phyloP scores from a whole-genome alignment of 2,113 vertebrate genomes.

The Herpetotheres cachinnans region DNA sequence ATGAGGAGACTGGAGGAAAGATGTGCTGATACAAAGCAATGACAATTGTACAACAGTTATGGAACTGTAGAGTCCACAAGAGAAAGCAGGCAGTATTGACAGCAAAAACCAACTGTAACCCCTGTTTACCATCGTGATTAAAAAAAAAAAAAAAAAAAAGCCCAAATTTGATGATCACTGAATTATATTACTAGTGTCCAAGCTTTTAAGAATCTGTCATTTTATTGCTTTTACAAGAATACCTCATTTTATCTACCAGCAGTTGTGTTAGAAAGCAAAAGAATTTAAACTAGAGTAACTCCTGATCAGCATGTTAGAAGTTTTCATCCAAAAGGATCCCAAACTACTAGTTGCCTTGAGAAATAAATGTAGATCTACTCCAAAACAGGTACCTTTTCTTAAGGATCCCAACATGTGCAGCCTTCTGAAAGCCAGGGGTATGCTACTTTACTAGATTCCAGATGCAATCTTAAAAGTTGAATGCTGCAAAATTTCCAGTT shows the following conservation, averaged over 20 bases:
- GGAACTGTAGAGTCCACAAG: neutral
- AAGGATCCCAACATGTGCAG: neutral
- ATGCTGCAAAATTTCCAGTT: neutral
- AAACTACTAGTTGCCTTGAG: neutral
- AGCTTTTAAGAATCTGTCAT: neutral
- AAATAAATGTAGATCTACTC: neutral
- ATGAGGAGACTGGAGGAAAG: neutral
- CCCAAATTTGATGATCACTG: neutral
- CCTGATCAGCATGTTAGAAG: neutral
- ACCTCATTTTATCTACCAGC: neutral
- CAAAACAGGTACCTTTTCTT: neutral
- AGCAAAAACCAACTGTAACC: neutral
- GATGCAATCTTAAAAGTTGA: neutral
- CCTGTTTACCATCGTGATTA: neutral
- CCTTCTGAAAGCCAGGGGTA: neutral
- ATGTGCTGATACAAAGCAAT: neutral
- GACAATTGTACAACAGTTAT: neutral
- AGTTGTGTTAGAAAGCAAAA: neutral
- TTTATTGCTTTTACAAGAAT: neutral
- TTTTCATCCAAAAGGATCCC: neutral
- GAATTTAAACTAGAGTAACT: neutral
- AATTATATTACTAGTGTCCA: neutral
- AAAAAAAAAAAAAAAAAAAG: neutral
- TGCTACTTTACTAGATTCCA: neutral
- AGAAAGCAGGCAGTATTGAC: neutral